phyloP scores from a whole-genome alignment of 2,888 invertebrate species.

The Hirtodrosophila confusa region DNA sequence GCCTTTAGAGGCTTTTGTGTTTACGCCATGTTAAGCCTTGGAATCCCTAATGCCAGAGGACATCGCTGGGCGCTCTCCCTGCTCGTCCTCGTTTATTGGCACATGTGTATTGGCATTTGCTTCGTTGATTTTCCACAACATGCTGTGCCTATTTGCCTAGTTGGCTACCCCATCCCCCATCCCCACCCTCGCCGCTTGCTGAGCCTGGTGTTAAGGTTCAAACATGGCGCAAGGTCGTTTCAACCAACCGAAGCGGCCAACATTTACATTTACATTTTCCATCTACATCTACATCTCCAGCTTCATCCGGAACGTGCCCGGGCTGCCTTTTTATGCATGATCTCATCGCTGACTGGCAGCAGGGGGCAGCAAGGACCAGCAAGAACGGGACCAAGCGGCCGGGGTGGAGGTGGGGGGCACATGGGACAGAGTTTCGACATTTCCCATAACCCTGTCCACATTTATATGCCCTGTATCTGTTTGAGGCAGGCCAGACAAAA shows the following conservation, averaged over 20 bases:
- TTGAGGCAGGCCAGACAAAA: slow-evolving; percentile 64
- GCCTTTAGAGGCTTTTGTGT: slow-evolving; percentile 80
- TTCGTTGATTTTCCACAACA: slow-evolving; percentile 77
- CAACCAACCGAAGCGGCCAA: slow-evolving; percentile 58
- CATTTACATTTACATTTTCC: slow-evolving; percentile 71
- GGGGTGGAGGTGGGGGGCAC: slow-evolving; percentile 8
- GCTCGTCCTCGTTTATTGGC: slow-evolving; percentile 38
- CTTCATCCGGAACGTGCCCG: slow-evolving; percentile 46
- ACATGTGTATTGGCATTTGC: slow-evolving; percentile 78
- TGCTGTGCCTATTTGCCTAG: slow-evolving; percentile 78
- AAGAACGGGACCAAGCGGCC: too few species aligned
- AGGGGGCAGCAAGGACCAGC: slow-evolving; percentile 25
- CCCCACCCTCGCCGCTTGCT: slow-evolving; percentile 11
- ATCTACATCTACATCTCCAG: slow-evolving; percentile 68
- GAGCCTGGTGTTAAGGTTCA: slow-evolving; percentile 72
- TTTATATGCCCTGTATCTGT: slow-evolving; percentile 8
- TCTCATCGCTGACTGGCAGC: slow-evolving; percentile 76
- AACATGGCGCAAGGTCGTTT: slow-evolving; percentile 78
- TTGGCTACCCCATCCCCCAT: slow-evolving; percentile 9
- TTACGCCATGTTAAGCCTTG: slow-evolving; percentile 80
- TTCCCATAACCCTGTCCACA: not conserved
- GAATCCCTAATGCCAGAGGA: slow-evolving; percentile 77
- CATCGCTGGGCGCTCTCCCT: slow-evolving; percentile 45
- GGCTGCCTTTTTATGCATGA: slow-evolving; percentile 75
- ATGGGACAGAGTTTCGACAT: slow-evolving; percentile 34